A percentile compares a stretch with the other conserved stretches of the same genome.
Evolutionary conservation across 2,113 vertebrate species (phyloP).

Genomic region (Lepidothrix coronata): DNA sequence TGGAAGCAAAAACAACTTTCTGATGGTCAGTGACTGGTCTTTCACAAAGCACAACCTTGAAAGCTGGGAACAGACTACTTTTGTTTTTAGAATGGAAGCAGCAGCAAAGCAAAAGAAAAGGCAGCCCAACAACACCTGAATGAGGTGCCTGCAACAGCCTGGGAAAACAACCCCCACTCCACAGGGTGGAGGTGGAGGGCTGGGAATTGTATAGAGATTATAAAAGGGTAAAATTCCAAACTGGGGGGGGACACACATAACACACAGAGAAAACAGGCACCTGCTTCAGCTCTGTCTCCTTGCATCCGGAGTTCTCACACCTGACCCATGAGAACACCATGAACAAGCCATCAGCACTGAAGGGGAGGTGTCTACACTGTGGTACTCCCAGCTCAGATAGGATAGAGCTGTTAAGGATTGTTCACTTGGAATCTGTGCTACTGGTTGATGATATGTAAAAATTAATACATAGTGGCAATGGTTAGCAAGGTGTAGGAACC

Average conservation of each 20-base stretch:
- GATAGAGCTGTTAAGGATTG: background rate
- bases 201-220: background rate
- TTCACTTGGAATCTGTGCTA: background rate
- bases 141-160: background rate
- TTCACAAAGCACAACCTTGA: background rate
- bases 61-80: background rate
- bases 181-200: background rate
- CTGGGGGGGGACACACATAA: no score
- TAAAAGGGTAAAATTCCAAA: background rate
- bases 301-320: background rate
- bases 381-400: background rate
- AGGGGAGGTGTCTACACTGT: accelerated
- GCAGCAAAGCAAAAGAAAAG: background rate
- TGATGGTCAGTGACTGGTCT: background rate
- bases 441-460: background rate
- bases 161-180: background rate
- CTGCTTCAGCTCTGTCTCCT: background rate
- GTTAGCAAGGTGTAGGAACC: background rate
- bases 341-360: background rate
- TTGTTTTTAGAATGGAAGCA: background rate
- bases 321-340: background rate
- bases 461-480: background rate
- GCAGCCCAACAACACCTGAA: background rate
- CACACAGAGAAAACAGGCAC: background rate
- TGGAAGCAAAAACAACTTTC: accelerated